These are phyloP conservation scores for Chromobotia macracanthus DNA, from an alignment of 2,797 vertebrate genomes.

Conservation along the genomic window DNA sequence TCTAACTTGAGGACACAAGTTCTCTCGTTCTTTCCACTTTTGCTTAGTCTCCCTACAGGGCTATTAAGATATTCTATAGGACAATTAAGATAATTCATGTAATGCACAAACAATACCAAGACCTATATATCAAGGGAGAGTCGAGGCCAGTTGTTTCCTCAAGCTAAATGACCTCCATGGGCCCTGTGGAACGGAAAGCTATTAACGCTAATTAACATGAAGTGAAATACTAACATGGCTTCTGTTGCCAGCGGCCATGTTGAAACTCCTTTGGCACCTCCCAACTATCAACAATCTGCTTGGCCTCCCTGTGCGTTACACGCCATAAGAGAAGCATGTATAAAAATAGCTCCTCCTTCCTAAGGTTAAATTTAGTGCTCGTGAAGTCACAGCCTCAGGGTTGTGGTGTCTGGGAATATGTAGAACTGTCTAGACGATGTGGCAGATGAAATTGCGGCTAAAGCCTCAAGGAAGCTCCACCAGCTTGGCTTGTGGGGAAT, in stretches of 20 bases:
- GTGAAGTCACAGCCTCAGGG: constrained; percentile 39
- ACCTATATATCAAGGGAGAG: constrained; percentile 64
- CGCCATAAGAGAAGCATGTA: constrained; percentile 21
- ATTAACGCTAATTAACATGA: constrained; percentile 71
- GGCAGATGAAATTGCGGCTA: constrained; percentile 34
- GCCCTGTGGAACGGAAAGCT: constrained; percentile 66
- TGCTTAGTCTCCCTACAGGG: constrained; percentile 44
- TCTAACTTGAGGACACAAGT: constrained; percentile 35
- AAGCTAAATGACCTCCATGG: constrained; percentile 68
- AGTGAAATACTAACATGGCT: constrained; percentile 68
- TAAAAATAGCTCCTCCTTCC: constrained; percentile 35
- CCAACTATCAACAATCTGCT: constrained; percentile 43
- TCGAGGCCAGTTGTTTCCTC: constrained; percentile 64
- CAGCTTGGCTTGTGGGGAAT: constrained; percentile 41
- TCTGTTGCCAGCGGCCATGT: constrained; percentile 60
- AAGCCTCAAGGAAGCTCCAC: constrained; percentile 43
- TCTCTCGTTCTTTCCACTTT: constrained; percentile 12
- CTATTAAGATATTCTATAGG: constrained; percentile 60
- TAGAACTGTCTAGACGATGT: constrained; percentile 48
- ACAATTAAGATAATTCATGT: constrained; percentile 69
- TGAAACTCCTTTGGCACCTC: constrained; percentile 56
- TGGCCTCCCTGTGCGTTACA: constrained; percentile 28
- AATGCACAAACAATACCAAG: constrained; percentile 66
- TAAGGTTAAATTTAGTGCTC: constrained; percentile 43
- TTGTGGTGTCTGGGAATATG: constrained; percentile 46